Conservation (phyloP, 2,797 vertebrate genomes). For the Knipowitschia caucasica region DNA sequence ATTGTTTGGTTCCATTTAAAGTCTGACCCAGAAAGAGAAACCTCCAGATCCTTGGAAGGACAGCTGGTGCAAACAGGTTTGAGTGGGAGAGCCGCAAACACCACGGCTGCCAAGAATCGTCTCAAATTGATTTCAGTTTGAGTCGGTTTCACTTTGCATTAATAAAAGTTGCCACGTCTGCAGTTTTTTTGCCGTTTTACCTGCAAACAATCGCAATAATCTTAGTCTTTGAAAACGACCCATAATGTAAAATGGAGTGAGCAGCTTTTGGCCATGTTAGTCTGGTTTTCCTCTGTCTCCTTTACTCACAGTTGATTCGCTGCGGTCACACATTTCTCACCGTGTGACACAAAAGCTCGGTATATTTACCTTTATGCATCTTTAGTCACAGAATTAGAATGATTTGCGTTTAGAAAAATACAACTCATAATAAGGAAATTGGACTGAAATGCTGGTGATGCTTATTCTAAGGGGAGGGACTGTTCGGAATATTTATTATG, state of each 20-base stretch:
- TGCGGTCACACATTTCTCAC: no score
- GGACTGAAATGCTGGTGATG: no score
- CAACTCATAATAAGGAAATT: no score
- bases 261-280: no score
- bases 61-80: slow-evolving; percentile 8
- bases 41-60: neutral
- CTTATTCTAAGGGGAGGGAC: no score
- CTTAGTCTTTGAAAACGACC: neutral
- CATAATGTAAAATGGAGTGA: no score
- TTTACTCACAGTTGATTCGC: no score
- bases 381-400: no score
- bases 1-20: neutral
- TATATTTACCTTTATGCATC: no score
- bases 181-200: neutral
- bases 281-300: neutral
- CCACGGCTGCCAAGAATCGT: neutral
- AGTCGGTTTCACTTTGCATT: neutral
- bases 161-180: neutral
- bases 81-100: slow-evolving; percentile 9
- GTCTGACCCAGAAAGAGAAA: neutral
- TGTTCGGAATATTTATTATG: no score
- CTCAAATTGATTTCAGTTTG: neutral
- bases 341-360: no score
- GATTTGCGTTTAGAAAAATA: no score
- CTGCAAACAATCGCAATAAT: neutral